Evolutionary conservation across 2,113 vertebrate genomes (phyloP).

Genomic region (Salvelinus sp.): DNA sequence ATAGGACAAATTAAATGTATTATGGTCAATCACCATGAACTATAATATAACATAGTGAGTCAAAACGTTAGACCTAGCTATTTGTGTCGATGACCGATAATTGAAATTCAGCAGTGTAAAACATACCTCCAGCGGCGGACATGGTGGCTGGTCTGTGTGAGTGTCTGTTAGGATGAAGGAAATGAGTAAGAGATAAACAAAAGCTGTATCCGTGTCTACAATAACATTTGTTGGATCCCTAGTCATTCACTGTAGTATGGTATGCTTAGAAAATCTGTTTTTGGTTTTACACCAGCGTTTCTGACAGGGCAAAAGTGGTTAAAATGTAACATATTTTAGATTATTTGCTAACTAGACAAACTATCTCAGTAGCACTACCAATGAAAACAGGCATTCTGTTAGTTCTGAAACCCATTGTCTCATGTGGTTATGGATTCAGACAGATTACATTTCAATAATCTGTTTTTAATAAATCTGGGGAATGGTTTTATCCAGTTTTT

Average conservation of each 20-base stretch:
- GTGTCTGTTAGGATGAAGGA: conserved; percentile 37
- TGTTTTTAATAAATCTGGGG: conserved; percentile 32
- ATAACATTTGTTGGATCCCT: conserved; percentile 8
- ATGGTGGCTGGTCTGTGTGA: conserved; percentile 56
- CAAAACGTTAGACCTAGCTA: no score
- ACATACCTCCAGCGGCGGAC: conserved; percentile 66
- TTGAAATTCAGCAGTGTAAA: not conserved
- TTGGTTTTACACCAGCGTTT: not conserved
- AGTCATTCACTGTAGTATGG: not conserved
- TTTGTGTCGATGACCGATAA: not conserved
- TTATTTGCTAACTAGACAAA: no score
- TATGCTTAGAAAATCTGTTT: not conserved
- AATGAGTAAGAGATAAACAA: conserved; percentile 28
- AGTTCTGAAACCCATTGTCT: not conserved
- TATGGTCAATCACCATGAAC: no score
- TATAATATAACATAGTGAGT: no score
- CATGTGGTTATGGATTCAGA: conserved; percentile 5
- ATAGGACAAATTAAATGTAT: no score
- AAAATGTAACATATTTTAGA: not conserved
- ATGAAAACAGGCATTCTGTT: not conserved
- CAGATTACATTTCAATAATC: conserved; percentile 34
- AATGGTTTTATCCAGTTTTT: conserved; percentile 27
- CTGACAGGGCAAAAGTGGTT: not conserved
- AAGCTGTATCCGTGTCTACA: conserved; percentile 3
- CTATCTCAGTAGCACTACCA: not conserved